phyloP scores from a whole-genome alignment of 2,888 invertebrate species.

The Adela reaumurella region DNA sequence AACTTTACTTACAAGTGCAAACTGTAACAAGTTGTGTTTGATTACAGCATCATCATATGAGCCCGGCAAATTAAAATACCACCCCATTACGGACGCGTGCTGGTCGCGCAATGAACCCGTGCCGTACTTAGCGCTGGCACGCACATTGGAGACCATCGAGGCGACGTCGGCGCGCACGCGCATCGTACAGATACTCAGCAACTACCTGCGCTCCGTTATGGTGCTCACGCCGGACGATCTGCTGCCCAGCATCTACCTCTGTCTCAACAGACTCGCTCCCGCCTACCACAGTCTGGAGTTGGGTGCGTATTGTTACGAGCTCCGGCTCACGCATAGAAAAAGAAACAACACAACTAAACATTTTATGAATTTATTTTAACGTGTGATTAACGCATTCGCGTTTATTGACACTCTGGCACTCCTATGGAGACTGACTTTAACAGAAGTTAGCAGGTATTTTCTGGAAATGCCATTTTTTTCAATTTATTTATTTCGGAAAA shows the following conservation, averaged over 20 bases:
- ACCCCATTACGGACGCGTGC: slow-evolving; percentile 79
- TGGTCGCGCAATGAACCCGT: slow-evolving; percentile 76
- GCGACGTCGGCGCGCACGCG: slow-evolving; percentile 78
- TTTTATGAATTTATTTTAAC: too few species aligned
- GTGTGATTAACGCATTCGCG: too few species aligned
- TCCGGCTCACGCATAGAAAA: too few species aligned
- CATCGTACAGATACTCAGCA: slow-evolving; percentile 87
- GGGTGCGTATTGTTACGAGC: too few species aligned
- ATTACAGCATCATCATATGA: slow-evolving; percentile 57
- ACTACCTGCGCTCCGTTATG: slow-evolving; percentile 89
- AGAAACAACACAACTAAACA: too few species aligned
- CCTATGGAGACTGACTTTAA: too few species aligned
- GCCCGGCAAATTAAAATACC: slow-evolving; percentile 68
- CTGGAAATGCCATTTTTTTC: too few species aligned
- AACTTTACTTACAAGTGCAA: too few species aligned
- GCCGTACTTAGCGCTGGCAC: slow-evolving; percentile 89
- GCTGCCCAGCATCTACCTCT: slow-evolving; percentile 85
- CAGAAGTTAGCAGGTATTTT: too few species aligned
- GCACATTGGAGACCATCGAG: slow-evolving; percentile 89
- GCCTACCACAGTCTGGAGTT: slow-evolving; percentile 71
- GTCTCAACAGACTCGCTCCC: slow-evolving; percentile 93
- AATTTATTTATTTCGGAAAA: too few species aligned
- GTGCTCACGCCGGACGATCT: slow-evolving; percentile 86
- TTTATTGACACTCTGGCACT: too few species aligned
- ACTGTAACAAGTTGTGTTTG: too few species aligned